Base-by-base conservation (phyloP, 2,113 vertebrate genomes). In the Amia ocellicauda region DNA sequence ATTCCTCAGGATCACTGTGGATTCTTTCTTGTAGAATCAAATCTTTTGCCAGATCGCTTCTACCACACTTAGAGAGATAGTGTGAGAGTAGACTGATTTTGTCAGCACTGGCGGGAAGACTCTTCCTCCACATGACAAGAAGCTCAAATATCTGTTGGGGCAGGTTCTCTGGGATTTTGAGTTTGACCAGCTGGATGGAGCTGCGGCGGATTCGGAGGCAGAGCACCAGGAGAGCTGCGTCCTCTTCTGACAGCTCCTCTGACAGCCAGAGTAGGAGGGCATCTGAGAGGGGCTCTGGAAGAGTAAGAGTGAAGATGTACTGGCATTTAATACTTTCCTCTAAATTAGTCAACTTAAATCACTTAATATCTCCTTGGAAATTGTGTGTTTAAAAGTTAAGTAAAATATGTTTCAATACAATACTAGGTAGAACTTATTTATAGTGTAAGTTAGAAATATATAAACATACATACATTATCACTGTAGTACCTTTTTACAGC, bases 71-170 rank as follows among this genome's bases (percentile, higher is more conserved):
- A 26, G 53, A 69, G 45, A 98, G 83, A 70, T 91, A 87, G 13
- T 20, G 74, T 22, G 85, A 85, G 55, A 95, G 87, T 29, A 92
- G 86, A 16, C 78, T 74, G 42, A 78, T 72, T 78, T 92, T 92
- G 69, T 91, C 83, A 0, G 80, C 78, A 0, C 22, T 80, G 63
- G 75, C 82, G 0, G 92, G 93, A 56, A 91, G 89, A 1, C 81
- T 88, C 61, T 84, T 88, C 64, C 88, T 90, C 93, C 94, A 96
- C 77, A 85, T 87, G 73, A 73, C 83, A 70, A 96, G 87, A 19
- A 93, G 62, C 22, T 91, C 83, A 4, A 92, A 90, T 74, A 90
- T 88, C 83, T 91, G 93, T 1, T 81, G 66, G 1, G 82, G 74
- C 54, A 83, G 74, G 57, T 82, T 75, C 31, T 86, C 82, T 0